Evolutionary conservation across 1,140 invertebrate species (phyloP), one percentile per base, ranked within the genome.

Genomic region (Caenorhabditis brenneri): DNA sequence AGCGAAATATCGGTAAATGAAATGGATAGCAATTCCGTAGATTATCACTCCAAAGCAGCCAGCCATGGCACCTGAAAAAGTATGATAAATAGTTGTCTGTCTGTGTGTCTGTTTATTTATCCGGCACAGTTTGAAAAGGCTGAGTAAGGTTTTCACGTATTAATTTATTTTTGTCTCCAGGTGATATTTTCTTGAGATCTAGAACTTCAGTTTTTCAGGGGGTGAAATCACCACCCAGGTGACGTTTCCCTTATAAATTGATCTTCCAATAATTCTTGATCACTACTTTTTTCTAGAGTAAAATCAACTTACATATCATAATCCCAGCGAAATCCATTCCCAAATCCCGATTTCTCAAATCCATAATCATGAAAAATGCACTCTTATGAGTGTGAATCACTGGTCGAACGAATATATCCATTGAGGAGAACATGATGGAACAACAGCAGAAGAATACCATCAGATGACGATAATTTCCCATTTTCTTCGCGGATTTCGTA

Each of bases 321-420:
- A 39, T 5, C 16, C 36, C 65, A 27, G 65, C 65, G 10, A 74
- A 19, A 39, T 74, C 22, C 33, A 74, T 10, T 1, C 36, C 9
- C n/a, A 74, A 22, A 46, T 42, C 36, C 10, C 65, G 36, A 42
- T 24, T 24, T 12, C 65, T 74, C 33, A 74, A 42, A 42, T 74
- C 65, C 65, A 74, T 74, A 22, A 74, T 46, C 65, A 74, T 74
- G n/a, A 42, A 74, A 15, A 74, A 74, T 46, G 65, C 65, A 42
- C 65, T 74, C 24, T 42, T 24, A 74, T 74, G 36, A 24, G 65
- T 74, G n/a, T 42, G 36, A 42, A 74, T 74, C 2, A 74, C n/a
- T 0, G 65, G 65, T 42, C 65, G 36, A 22, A 74, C 36, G 36
- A 74, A 24, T 4, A 74, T 74, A 42, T 74, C 65, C 65, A 74